Evolutionary conservation across 1,140 invertebrate genomes (phyloP), one percentile per base, ranked within the genome.

Genomic region (Physella acuta): DNA sequence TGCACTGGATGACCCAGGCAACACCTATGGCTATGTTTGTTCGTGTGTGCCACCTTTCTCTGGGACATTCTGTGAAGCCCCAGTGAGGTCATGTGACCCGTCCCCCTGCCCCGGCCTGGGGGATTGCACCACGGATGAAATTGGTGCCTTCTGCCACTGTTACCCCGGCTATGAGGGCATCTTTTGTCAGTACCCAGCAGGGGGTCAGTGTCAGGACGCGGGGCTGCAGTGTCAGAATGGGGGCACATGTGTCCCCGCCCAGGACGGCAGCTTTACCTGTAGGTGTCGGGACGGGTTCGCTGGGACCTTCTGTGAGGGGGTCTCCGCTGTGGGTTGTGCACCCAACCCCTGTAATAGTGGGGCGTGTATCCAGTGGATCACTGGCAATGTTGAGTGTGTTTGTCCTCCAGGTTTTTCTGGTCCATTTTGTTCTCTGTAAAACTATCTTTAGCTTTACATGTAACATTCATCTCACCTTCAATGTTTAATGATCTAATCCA

Each of bases 101-200:
- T 60, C 65, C 16, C 75, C 73, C 20, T 78, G 77, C 61, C 20
- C 62, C 28, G 74, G 75, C 37, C 68, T 70, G 30, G 77, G 77
- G 0, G 70, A 71, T 24, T 78, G 77, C 71, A 63, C 34, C 26
- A 73, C 44, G 3, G 72, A 74, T 56, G 70, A 73, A 17, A 33
- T 72, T 16, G 73, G 72, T 20, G 71, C 72, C 11, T 77, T 72
- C 52, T 77, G 76, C 39, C 37, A 65, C 31, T 77, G 76, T 70
- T 24, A 64, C 8, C 17, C 61, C 24, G 65, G 66, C 5, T 78
- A 71, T 49, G 62, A 69, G 51, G 76, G 76, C 24, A 39, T 75
- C 17, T 75, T 75, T 51, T 77, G 76, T 62, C 68, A 76, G 49
- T 52, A 71, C 62, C 26, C 20, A 26, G 51, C 55, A 33, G 39